Evolutionary conservation across 2,113 vertebrate species (phyloP).

Genomic region (Diadophis punctatus): DNA sequence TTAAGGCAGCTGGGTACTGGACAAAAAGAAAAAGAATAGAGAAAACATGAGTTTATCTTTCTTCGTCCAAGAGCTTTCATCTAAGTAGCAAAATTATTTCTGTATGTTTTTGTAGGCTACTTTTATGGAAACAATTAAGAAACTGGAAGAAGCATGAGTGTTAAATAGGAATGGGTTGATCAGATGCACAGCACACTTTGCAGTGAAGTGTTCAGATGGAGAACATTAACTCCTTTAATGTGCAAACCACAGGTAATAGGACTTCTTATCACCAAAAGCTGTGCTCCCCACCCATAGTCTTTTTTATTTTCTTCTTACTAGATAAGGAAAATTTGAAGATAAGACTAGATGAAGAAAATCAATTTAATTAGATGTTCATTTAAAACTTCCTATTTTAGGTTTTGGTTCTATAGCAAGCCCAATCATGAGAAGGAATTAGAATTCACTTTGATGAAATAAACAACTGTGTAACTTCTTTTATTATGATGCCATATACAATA

Average conservation of each 20-base stretch:
- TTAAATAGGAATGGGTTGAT: constrained; percentile 53
- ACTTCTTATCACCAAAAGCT: background rate
- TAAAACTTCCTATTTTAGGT: background rate
- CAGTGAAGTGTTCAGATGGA: constrained; percentile 23
- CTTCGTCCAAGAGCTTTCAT: constrained; percentile 40
- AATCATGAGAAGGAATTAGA: background rate
- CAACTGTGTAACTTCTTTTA: background rate
- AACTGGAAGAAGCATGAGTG: constrained; percentile 54
- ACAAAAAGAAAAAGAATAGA: constrained; percentile 37
- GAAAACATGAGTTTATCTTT: constrained; percentile 28
- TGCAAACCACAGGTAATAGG: constrained; percentile 39
- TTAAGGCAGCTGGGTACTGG: constrained; percentile 94
- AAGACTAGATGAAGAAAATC: background rate
- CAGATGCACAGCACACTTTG: constrained; percentile 35
- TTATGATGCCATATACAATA: background rate
- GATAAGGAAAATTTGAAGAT: background rate
- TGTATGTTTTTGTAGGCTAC: constrained; percentile 43
- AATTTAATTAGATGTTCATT: background rate
- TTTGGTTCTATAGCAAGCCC: background rate
- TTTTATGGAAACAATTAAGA: constrained; percentile 55
- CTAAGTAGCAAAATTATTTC: constrained; percentile 47
- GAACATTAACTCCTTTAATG: constrained; percentile 43
- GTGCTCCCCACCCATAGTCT: background rate
- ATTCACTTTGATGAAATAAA: background rate
- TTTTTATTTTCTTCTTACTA: background rate